Evolutionary conservation across 1,140 invertebrate genomes (phyloP), one percentile per base, ranked within the genome.

Genomic region (Brachionus koreanus): DNA sequence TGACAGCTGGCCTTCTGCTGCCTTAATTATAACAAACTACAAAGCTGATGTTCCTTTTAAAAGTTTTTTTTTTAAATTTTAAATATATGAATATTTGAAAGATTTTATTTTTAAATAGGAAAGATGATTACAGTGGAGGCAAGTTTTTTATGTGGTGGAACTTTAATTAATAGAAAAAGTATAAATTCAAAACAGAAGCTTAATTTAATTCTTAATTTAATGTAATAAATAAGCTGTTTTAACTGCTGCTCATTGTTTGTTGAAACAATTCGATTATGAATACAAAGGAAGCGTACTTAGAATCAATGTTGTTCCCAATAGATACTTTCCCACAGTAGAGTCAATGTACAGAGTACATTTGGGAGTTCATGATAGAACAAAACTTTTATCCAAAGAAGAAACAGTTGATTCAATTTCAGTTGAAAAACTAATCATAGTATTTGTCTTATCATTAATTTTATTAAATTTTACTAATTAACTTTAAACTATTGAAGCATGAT

Each of bases 121-220:
- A 74, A 43, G 43, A 74, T 23, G 39, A 46, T 74, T 19, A 35
- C 19, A 43, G 25, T 74, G 10, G 69, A 74, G 12, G 69, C 42
- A 19, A 74, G 49, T 43, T 79, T 61, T 42, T 61, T 79, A 25
- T 79, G 76, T 16, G 49, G 76, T 33, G 76, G 76, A 79, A 65
- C 61, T 33, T 42, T 79, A 35, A 79, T 79, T 19, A 79, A 57
- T 61, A 57, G 76, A 43, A 79, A 65, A 65, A 79, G 69, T 74
- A 46, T 6, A 19, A 25, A 9, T 13, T 46, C 29, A 46, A 46
- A 49, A 46, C 5, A 74, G 7, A 6, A 33, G 25, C 12, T 25
- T 29, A 9, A n/a, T 16, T n/a, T 5, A 46, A 46, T 46, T 46
- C 19, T 10, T n/a, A n/a, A n/a, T n/a, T 4, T 29, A 7, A 12